Conservation (phyloP, 1,140 invertebrate species). For the Dufourea novaeangliae region DNA sequence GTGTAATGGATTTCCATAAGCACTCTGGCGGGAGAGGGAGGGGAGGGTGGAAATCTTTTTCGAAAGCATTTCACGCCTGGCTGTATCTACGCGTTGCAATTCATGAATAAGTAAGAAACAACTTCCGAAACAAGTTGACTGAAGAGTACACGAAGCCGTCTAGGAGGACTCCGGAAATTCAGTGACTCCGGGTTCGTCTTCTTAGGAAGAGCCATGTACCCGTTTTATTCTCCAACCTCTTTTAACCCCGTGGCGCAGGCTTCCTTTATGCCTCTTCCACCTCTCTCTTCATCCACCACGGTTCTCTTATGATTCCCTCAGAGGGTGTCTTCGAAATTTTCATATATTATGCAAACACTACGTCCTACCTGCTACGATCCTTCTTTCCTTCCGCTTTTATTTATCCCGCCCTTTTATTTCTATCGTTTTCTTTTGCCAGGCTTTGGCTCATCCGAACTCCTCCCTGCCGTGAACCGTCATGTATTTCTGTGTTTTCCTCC, state of each 20-base stretch:
- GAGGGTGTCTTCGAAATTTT: conserved; percentile 60
- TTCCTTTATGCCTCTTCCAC: not conserved
- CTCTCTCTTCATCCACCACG: conserved; percentile 8
- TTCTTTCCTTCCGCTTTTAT: conserved; percentile 29
- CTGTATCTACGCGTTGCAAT: conserved; percentile 3
- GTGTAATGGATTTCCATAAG: conserved; percentile 47
- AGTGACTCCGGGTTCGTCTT: conserved; percentile 34
- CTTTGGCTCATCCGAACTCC: not conserved
- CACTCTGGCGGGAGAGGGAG: not conserved
- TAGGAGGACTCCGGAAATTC: conserved; percentile 42
- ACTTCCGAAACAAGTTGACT: conserved; percentile 55
- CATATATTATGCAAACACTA: conserved; percentile 65
- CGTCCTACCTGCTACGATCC: conserved; percentile 19
- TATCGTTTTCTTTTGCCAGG: not conserved
- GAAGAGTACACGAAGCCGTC: conserved; percentile 20
- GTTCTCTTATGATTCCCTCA: conserved; percentile 37
- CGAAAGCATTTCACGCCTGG: not conserved
- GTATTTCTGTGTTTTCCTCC: conserved; percentile 4
- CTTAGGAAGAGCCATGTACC: conserved; percentile 10
- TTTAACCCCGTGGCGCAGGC: conserved; percentile 20
- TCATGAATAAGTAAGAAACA: conserved; percentile 63
- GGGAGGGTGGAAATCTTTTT: conserved; percentile 28
- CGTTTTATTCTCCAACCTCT: conserved; percentile 48
- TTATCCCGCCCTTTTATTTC: conserved; percentile 21
- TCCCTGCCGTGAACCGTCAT: not conserved